Evolutionary conservation across 2,113 vertebrate genomes (phyloP), one percentile per base, ranked within the genome.

Genomic region (Perca schrenkii): DNA sequence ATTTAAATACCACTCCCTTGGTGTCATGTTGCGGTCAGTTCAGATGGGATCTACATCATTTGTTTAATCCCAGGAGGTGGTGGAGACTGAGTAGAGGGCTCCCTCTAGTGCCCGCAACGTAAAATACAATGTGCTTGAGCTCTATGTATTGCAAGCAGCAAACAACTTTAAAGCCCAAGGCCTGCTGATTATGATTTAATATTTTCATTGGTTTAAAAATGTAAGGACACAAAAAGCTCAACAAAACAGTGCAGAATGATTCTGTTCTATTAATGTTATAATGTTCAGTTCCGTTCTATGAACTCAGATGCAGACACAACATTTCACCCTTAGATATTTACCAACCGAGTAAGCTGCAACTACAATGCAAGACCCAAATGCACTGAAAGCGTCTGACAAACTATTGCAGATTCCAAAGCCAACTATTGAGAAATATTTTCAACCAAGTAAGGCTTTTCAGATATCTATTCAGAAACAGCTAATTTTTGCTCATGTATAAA

Each of bases 31-130:
- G 36, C 21, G 36, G n/a, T 34, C 5, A 79, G 46, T 34, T 54
- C 6, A 50, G n/a, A 31, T 36, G 28, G 7, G 1, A 1, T 62
- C 57, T 3, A 53, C 31, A n/a, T 49, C 4, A 8, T 56, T 13
- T 22, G 4, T 4, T 50, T 63, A 2, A 75, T 12, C 12, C 58
- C 31, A 21, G 34, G 5, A 73, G 28, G 34, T 1, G 1, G 0
- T 47, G 25, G 4, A 43, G 12, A 36, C 22, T 56, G n/a, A 76
- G 31, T 3, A 46, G 40, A 84, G 3, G 3, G 16, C 83, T 14
- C 88, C 85, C 74, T 86, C 89, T 92, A 76, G 86, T 80, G 91
- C 0, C 16, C 0, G 0, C 0, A 49, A 36, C 0, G 0, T 50
- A 16, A 82, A 76, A 11, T 52, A 50, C 52, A 67, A 10, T 4